Base-by-base conservation (phyloP, 2,797 vertebrate species). In the Anas capensis region DNA sequence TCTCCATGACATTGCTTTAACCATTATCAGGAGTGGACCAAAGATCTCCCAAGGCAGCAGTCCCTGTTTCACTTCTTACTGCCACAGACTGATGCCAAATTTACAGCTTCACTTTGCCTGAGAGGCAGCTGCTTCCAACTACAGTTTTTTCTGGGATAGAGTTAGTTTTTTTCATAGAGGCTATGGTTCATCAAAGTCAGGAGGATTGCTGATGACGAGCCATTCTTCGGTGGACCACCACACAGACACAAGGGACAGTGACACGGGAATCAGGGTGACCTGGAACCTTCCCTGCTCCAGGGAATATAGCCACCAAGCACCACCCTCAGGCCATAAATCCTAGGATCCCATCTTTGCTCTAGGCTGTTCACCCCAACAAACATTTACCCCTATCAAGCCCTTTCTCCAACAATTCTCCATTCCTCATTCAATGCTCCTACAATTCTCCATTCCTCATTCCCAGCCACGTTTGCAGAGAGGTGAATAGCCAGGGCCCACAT, bases 61-160 rank as follows among this genome's bases (percentile, higher is more conserved):
- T 38, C 29, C 5, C 8, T 51, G 11, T 24, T 87, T 54, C n/a
- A 21, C 53, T 48, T 81, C 60, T 53, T 5, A 29, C 29, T 72
- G 27, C 15, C 31, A 44, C 13, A 68, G 26, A 8, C 15, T 20
- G 11, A 51, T 14, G 21, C 7, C 64, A 80, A 1, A 8, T 58
- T 77, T 17, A 15, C 33, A n/a, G 5, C 17, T 71, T 81, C 38
- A n/a, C 48, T 33, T 77, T 36, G n/a, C 18, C 42, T 14, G 29
- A 65, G 44, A 80, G 14, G 14, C 31, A 76, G 5, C 7, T 38
- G 10, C 42, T 76, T 81, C 57, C 72, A 75, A 4, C 16, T 42
- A 8, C 0, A 0, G 44, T 26, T 49, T 49, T 49, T 3, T 8
- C 3, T 26, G 49, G 24, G 49, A 26, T 26, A 26, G 48, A 49